phyloP scores from a whole-genome alignment of 2,113 vertebrate genomes.

The Chiloscyllium plagiosum region DNA sequence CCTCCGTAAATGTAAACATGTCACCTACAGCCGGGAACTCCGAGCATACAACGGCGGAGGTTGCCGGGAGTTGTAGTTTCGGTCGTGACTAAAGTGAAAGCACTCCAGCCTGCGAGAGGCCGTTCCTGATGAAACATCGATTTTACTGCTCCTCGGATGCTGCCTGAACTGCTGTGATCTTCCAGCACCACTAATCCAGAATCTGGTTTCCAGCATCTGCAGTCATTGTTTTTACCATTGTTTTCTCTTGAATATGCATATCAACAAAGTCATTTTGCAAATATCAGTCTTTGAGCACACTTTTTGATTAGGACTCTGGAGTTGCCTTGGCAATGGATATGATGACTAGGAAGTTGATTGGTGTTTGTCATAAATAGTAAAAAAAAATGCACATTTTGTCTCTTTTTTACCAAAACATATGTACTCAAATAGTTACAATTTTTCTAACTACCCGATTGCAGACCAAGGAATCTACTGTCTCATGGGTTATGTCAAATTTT shows the following conservation, averaged over 20 bases:
- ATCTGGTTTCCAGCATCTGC: no score
- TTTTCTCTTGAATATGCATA: neutral
- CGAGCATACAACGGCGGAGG: neutral
- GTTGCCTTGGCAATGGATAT: neutral
- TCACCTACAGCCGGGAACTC: neutral
- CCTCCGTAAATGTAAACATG: constrained; percentile 23
- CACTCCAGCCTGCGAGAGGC: no score
- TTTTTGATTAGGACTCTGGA: neutral
- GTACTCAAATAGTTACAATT: neutral
- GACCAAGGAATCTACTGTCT: neutral
- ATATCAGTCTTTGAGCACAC: neutral
- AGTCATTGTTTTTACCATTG: no score
- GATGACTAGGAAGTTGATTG: neutral
- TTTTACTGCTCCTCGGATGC: no score
- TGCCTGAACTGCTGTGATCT: no score
- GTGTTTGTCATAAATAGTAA: neutral
- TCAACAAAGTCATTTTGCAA: neutral
- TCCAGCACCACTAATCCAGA: no score
- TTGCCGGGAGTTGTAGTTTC: constrained; percentile 19
- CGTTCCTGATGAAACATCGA: no score
- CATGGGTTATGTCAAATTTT: neutral
- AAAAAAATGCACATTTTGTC: neutral
- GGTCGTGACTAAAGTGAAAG: no score
- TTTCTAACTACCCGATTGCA: neutral
- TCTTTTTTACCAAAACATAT: neutral